These are phyloP conservation scores for Nycteola revayana DNA, from an alignment of 2,888 invertebrate species.

Conservation along the genomic window DNA sequence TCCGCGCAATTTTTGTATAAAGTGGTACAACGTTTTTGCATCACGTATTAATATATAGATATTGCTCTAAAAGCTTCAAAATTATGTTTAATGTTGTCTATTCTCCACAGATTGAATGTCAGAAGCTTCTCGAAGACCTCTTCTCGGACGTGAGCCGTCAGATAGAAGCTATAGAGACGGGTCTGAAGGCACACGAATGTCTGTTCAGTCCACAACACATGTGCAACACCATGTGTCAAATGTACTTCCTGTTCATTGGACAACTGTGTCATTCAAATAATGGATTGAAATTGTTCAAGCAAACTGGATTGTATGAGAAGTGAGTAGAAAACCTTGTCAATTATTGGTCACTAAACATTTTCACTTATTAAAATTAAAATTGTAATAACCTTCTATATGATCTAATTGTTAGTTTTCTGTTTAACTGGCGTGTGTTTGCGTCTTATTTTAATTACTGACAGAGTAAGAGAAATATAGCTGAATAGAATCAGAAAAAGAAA, in stretches of 20 bases:
- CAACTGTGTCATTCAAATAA: slow-evolving; percentile 88
- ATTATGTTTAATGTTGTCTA: background rate
- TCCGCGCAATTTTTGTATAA: no score
- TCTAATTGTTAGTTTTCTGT: no score
- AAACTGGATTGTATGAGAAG: slow-evolving; percentile 88
- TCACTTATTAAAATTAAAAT: no score
- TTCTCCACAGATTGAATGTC: slow-evolving; percentile 82
- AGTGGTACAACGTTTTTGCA: no score
- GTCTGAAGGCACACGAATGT: slow-evolving; percentile 91
- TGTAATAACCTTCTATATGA: no score
- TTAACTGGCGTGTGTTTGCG: no score
- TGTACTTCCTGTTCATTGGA: slow-evolving; percentile 96
- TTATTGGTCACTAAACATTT: no score
- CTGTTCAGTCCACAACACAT: slow-evolving; percentile 94
- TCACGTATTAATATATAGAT: no score
- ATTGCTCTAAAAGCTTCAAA: no score
- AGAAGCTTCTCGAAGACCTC: slow-evolving; percentile 88
- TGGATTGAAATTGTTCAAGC: slow-evolving; percentile 87
- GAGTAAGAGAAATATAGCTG: no score
- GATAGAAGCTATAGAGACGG: slow-evolving; percentile 86
- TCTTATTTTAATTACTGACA: no score
- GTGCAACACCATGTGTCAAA: slow-evolving; percentile 94
- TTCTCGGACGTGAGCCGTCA: slow-evolving; percentile 90
- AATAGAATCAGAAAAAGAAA: no score
- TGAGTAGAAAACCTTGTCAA: slow-evolving; percentile 71